Evolutionary conservation across 1,140 invertebrate species (phyloP), one percentile per base, ranked within the genome.

Genomic region (Formica selysi): DNA sequence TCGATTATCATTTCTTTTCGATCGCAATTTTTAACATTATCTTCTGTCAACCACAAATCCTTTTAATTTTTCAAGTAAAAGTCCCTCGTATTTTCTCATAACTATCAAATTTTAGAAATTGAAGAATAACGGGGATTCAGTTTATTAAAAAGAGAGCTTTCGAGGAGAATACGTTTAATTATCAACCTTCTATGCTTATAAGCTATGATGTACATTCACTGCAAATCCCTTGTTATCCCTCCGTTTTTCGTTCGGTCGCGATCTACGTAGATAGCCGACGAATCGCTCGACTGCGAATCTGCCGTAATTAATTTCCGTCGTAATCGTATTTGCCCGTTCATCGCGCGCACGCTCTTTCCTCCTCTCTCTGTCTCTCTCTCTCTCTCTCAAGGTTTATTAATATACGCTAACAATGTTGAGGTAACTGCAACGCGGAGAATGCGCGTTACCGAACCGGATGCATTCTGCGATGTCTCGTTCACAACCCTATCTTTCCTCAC

Each of bases 271-370:
- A 3, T 48, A 73, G 38, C 38, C 79, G 19, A 38, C 38, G 44
- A 73, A 61, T 62, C 54, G 41, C 26, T 70, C 41, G 57, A 61
- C 68, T 48, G 79, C 54, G n/a, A 83, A 62, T 83, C 26, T 54
- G 36, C 36, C 36, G 54, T 73, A 83, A 83, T 83, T 74, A 74
- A 83, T 83, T 83, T 57, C 67, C 54, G 11, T 48, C 38, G 79
- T 83, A 74, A 83, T 74, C 68, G 68, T 73, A 73, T 74, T 74
- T 74, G 68, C 68, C n/a, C 79, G 79, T 83, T 74, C 68, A 83
- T 83, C 67, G 79, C 68, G 54, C 79, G 13, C 54, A 70, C 48
- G 48, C 16, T 51, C 13, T 19, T 2, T 8, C 10, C 3, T 19
- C 6, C 48, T 10, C 48, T 13, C 44, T 44, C 44, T 5, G 13